Evolutionary conservation across 2,888 invertebrate species (phyloP).

Genomic region (Calliphora vomitoria): DNA sequence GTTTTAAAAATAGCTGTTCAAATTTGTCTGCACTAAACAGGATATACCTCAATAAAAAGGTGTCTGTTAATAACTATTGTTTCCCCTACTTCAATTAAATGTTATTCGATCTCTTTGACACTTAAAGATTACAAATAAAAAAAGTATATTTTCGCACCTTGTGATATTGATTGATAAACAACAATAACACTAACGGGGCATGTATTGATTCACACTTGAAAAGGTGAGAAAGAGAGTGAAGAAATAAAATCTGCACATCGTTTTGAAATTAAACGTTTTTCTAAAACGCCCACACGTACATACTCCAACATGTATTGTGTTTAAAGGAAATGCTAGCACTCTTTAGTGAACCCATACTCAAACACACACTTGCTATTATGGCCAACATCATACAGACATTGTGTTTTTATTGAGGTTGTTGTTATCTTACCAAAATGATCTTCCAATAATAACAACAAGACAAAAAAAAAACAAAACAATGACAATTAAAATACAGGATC

Average conservation of each 20-base stretch:
- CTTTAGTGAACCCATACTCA: neutral
- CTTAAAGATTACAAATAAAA: conserved; percentile 13
- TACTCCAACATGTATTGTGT: too few species aligned
- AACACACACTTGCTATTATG: conserved; percentile 25
- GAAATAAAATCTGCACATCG: conserved; percentile 37
- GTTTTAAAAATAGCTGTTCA: neutral
- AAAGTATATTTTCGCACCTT: conserved; percentile 55
- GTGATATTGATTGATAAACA: conserved; percentile 51
- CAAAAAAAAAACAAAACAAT: conserved; percentile 22
- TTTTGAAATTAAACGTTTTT: conserved; percentile 60
- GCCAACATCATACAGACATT: conserved; percentile 4
- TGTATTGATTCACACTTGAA: conserved; percentile 60
- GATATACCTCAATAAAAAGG: conserved; percentile 5
- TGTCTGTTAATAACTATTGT: conserved; percentile 18
- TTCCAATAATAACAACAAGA: conserved; percentile 42
- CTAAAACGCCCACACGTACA: conserved; percentile 62
- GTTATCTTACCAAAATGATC: conserved; percentile 68
- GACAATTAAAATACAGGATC: conserved; percentile 73
- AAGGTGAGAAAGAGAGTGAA: conserved; percentile 17
- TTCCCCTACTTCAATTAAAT: conserved; percentile 37
- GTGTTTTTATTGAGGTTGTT: conserved; percentile 42
- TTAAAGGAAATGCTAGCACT: conserved; percentile 5
- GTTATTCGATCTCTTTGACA: conserved; percentile 66
- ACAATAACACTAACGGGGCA: conserved; percentile 41
- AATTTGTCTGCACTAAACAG: neutral